phyloP scores from a whole-genome alignment of 2,113 vertebrate species.

The Channa maculata region DNA sequence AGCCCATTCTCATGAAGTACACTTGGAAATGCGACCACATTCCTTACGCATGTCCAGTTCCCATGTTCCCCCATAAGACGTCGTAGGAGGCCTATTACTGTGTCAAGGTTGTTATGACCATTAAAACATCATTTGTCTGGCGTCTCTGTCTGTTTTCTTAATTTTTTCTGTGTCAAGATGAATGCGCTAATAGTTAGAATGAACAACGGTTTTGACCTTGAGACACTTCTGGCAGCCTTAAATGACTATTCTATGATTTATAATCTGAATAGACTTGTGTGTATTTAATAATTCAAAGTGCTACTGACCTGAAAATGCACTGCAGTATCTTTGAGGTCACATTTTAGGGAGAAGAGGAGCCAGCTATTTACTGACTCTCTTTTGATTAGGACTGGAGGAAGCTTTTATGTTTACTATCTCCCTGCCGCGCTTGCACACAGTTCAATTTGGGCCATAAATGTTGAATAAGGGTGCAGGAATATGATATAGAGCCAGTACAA shows the following conservation, averaged over 20 bases:
- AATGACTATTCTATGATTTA: constrained; percentile 38
- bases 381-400: background rate
- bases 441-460: background rate
- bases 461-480: background rate
- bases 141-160: background rate
- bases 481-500: background rate
- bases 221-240: background rate
- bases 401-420: constrained; percentile 10
- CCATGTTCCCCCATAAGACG: constrained; percentile 17
- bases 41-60: constrained; percentile 46
- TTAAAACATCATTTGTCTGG: constrained; percentile 1
- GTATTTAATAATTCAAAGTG: constrained; percentile 53
- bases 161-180: constrained; percentile 12
- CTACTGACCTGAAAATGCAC: constrained; percentile 42
- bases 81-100: background rate
- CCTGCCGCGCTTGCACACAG: background rate
- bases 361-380: constrained; percentile 7
- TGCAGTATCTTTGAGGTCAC: constrained; percentile 31
- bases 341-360: constrained; percentile 7
- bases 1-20: constrained; percentile 68
- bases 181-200: constrained; percentile 15
- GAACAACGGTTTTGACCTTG: constrained; percentile 38
- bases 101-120: constrained; percentile 20
- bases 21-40: constrained; percentile 56
- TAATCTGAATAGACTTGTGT: background rate